Base-by-base conservation (phyloP, 1,140 invertebrate species). In the Bradysia coprophila region DNA sequence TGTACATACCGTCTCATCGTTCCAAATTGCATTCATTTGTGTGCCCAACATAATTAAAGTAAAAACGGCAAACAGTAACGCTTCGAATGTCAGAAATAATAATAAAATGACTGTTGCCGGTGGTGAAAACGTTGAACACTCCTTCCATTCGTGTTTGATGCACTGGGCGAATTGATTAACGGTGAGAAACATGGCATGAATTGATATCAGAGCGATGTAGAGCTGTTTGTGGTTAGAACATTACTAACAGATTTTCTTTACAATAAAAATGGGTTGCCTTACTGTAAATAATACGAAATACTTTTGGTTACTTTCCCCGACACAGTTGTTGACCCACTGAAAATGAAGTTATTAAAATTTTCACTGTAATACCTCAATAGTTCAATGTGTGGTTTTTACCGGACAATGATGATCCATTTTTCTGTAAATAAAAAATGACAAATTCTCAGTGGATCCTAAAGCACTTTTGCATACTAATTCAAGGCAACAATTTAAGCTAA, bases 371-470 rank as follows among this genome's bases (percentile, higher is more conserved):
- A 22, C n/a, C 8, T 2, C 13, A 39, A 39, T 28, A 24, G 9
- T 18, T 40, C 15, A 24, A 15, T 13, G 19, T 23, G 11, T 40
- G n/a, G 15, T 13, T n/a, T 4, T 40, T 40, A 24, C 39, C 1
- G 91, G 92, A 66, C 93, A 98, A 60, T 98, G 95, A 64, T 98
- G 95, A 63, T 98, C 95, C 95, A 99, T 98, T 70, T 97, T 97
- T 44, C 32, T 13, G 3, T 15, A 15, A 16, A 13, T 31, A 31
- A 31, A 31, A 31, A 31, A 31, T 31, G n/a, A 31, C 8, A n/a
- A 31, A 31, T 9, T 9, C 8, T 31, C 8, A 31, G 8, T 31
- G n/a, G n/a, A 31, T n/a, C 8, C n/a, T n/a, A n/a, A n/a, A n/a
- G n/a, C n/a, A n/a, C n/a, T n/a, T n/a, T n/a, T n/a, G n/a, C n/a